phyloP scores from a whole-genome alignment of 2,888 invertebrate genomes.

The Agrotis clavis region DNA sequence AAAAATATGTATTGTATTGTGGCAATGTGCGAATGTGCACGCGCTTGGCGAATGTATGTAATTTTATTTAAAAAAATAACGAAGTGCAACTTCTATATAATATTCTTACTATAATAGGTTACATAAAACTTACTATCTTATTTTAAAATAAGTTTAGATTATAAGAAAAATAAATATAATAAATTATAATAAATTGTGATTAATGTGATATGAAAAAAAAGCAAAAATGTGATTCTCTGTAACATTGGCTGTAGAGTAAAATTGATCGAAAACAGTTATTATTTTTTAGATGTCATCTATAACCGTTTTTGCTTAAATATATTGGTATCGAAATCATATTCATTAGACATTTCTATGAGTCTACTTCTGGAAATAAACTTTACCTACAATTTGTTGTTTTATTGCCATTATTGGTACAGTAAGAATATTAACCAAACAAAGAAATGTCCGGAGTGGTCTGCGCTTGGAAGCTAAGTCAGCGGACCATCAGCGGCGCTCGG shows the following conservation, averaged over 20 bases:
- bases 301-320: background rate
- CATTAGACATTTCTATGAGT: background rate
- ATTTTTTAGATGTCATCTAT: background rate
- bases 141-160: background rate
- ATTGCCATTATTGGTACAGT: too few species aligned
- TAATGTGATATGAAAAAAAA: background rate
- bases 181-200: slow-evolving; percentile 3
- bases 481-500: background rate
- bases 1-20: background rate
- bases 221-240: slow-evolving; percentile 8
- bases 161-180: background rate
- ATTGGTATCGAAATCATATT: background rate
- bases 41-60: background rate
- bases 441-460: background rate
- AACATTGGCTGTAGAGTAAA: background rate
- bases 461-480: too few species aligned
- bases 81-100: background rate
- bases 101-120: background rate
- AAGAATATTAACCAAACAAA: background rate
- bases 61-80: background rate
- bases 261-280: background rate
- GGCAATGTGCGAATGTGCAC: background rate
- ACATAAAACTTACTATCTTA: too few species aligned
- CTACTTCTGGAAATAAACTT: slow-evolving; percentile 21
- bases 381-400: slow-evolving; percentile 3